Evolutionary conservation across 2,888 invertebrate genomes (phyloP).

Genomic region (Drosophila eohydei): DNA sequence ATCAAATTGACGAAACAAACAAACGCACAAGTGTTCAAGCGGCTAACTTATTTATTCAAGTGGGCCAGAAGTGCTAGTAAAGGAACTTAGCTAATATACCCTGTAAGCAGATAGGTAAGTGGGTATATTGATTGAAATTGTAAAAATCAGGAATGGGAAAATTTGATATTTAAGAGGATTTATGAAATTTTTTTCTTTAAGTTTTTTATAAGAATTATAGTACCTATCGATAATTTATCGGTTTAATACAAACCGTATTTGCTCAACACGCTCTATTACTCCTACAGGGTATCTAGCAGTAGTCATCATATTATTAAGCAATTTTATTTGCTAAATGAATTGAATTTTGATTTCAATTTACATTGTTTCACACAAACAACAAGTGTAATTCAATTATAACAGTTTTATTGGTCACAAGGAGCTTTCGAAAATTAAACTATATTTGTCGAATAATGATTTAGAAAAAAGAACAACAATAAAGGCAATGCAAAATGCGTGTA

Average conservation of each 20-base stretch:
- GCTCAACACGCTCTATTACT: neutral
- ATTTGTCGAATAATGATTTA: slow-evolving; percentile 4
- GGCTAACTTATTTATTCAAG: slow-evolving; percentile 24
- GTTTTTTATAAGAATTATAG: neutral
- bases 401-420: neutral
- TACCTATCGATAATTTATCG: neutral
- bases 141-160: neutral
- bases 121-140: neutral
- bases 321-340: neutral
- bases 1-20: slow-evolving; percentile 61
- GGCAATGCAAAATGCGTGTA: slow-evolving; percentile 41
- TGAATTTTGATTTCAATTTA: slow-evolving; percentile 3
- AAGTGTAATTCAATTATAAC: slow-evolving; percentile 14
- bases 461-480: neutral
- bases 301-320: neutral
- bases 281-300: neutral
- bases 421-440: neutral
- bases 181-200: too few relatives aligned
- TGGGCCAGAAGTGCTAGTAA: slow-evolving; percentile 1
- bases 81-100: neutral
- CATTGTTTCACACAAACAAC: slow-evolving; percentile 7
- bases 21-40: slow-evolving; percentile 41
- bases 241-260: too few relatives aligned
- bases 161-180: neutral
- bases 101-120: neutral